Percentiles rank a stretch among this genome's conserved stretches.
phyloP scores from a whole-genome alignment of 2,888 invertebrate genomes.

The Hemicrepidius hirtus region DNA sequence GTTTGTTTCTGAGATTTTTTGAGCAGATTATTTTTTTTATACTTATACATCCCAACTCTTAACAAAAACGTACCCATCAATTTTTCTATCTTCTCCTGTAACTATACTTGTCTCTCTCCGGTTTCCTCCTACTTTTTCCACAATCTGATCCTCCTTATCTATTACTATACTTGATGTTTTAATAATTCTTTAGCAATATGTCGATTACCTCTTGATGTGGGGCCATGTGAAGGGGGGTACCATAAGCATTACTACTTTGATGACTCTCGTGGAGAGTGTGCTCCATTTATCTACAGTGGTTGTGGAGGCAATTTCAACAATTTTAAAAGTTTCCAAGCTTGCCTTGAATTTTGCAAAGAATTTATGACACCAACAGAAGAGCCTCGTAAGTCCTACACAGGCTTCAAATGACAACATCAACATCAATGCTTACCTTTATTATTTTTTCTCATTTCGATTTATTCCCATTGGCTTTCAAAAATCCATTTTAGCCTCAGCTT shows the following conservation, averaged over 20 bases:
- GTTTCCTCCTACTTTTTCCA: too few species aligned
- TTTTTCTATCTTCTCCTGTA: too few species aligned
- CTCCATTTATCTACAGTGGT: constrained; percentile 88
- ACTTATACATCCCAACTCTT: too few species aligned
- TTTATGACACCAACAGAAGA: constrained; percentile 63
- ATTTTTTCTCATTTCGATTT: constrained; percentile 15
- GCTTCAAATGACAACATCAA: constrained; percentile 22
- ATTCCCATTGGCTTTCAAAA: constrained; percentile 18
- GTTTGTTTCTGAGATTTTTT: too few species aligned
- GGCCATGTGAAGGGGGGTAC: constrained; percentile 75
- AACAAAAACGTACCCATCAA: too few species aligned
- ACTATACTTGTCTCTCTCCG: too few species aligned
- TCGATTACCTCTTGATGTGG: constrained; percentile 77
- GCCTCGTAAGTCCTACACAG: constrained; percentile 63
- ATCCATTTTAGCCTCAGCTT: background rate
- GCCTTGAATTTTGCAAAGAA: constrained; percentile 77
- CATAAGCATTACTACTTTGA: constrained; percentile 85
- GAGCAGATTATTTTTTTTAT: too few species aligned
- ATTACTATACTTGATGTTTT: background rate
- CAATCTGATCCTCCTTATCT: background rate
- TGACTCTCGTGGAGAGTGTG: constrained; percentile 80
- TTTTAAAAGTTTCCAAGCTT: constrained; percentile 84
- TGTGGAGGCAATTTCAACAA: constrained; percentile 92
- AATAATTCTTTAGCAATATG: constrained; percentile 75
- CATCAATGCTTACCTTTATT: constrained; percentile 11